Evolutionary conservation across 1,140 invertebrate species (phyloP).

Genomic region (Asobara japonica): DNA sequence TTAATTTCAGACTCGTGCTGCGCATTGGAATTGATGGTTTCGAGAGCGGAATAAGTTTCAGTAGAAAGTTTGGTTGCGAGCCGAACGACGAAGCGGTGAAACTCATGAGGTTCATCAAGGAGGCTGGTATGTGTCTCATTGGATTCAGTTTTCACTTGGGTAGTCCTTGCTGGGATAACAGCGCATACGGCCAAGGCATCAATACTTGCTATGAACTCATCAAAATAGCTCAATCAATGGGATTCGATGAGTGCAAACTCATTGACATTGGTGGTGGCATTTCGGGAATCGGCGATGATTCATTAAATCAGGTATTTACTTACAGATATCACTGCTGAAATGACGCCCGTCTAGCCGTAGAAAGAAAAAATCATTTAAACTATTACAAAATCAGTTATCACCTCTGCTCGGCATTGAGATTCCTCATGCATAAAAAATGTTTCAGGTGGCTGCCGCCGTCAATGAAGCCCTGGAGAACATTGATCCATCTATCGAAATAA

Average conservation of each 20-base stretch:
- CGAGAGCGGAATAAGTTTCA: neutral
- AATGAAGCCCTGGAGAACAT: slow-evolving; percentile 70
- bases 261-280: slow-evolving; percentile 90
- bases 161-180: slow-evolving; percentile 79
- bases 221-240: slow-evolving; percentile 72
- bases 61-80: slow-evolving; percentile 95
- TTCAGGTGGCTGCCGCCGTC: slow-evolving; percentile 47
- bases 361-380: too few species aligned
- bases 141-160: slow-evolving; percentile 92
- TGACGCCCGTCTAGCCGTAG: too few species aligned
- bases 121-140: slow-evolving; percentile 78
- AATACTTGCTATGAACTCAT: slow-evolving; percentile 74
- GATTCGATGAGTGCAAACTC: slow-evolving; percentile 74
- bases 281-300: slow-evolving; percentile 75
- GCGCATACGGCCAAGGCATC: slow-evolving; percentile 79
- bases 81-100: slow-evolving; percentile 78
- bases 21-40: slow-evolving; percentile 3
- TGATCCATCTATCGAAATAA: slow-evolving; percentile 74
- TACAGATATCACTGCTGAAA: too few species aligned
- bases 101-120: slow-evolving; percentile 80
- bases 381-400: too few species aligned
- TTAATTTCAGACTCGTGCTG: neutral
- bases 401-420: too few species aligned
- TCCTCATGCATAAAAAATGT: too few species aligned
- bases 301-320: slow-evolving; percentile 64